Conservation (phyloP, 2,113 vertebrate species). For the Sterna hirundo region DNA sequence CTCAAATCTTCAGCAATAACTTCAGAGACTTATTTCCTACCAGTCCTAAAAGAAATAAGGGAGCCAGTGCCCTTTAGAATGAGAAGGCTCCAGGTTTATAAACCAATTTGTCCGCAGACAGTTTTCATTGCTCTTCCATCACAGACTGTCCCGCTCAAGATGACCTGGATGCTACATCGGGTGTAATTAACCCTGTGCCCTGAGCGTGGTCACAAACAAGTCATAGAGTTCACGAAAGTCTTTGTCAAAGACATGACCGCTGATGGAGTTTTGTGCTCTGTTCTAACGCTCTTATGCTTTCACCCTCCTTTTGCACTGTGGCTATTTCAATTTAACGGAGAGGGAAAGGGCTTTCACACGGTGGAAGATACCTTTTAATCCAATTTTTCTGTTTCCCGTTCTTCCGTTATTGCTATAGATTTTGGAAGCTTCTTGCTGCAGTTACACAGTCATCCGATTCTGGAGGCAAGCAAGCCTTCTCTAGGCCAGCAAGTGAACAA, state of each 20-base stretch:
- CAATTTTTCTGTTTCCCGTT: not conserved
- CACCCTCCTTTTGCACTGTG: not conserved
- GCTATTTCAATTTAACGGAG: not conserved
- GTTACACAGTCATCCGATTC: slow-evolving; percentile 23
- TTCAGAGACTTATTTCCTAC: not conserved
- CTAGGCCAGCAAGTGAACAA: not conserved
- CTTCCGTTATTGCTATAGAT: not conserved
- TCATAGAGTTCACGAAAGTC: not conserved
- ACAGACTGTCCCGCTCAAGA: not conserved
- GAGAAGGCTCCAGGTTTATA: not conserved
- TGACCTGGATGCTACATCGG: not conserved
- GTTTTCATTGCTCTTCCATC: not conserved
- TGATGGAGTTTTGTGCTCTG: not conserved
- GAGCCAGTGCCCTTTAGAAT: not conserved
- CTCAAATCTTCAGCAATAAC: not conserved
- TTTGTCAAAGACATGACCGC: not conserved
- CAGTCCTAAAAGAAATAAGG: not conserved
- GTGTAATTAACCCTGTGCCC: not conserved
- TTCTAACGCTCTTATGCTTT: not conserved
- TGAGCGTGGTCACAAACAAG: not conserved
- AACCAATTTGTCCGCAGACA: not conserved
- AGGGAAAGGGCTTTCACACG: not conserved
- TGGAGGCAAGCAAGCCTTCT: not conserved
- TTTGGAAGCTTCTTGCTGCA: not conserved
- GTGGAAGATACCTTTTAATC: not conserved